Conservation (phyloP, 2,888 invertebrate genomes). For the Diplolepis rosae region DNA sequence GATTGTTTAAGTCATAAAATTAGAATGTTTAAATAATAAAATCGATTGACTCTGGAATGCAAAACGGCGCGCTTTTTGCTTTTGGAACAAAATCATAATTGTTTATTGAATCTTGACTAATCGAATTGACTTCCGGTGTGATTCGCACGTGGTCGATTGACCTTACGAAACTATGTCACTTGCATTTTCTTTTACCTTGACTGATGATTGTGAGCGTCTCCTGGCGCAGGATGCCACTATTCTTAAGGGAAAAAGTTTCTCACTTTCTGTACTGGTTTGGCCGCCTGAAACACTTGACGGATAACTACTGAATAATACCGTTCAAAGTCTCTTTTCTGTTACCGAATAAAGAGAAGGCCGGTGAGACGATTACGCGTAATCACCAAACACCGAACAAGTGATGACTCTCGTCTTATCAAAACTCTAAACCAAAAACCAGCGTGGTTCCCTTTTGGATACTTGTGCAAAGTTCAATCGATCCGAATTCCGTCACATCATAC, state of each 20-base stretch:
- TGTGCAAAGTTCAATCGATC: slow-evolving; percentile 63
- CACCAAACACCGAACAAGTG: slow-evolving; percentile 30
- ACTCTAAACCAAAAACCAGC: slow-evolving; percentile 35
- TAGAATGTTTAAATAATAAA: neutral
- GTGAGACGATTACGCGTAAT: slow-evolving; percentile 24
- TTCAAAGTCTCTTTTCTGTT: slow-evolving; percentile 17
- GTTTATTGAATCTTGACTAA: neutral
- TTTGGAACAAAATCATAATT: neutral
- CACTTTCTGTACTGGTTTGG: neutral
- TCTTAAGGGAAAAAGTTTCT: neutral
- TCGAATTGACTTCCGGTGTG: neutral
- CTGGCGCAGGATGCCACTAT: slow-evolving; percentile 7
- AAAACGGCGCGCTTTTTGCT: slow-evolving; percentile 20
- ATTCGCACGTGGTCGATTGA: slow-evolving; percentile 1
- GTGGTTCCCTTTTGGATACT: slow-evolving; percentile 40
- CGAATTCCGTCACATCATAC: slow-evolving; percentile 60
- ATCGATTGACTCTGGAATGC: neutral
- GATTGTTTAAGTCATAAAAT: neutral
- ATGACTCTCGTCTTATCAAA: slow-evolving; percentile 42
- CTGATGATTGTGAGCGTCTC: neutral
- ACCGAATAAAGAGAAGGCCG: slow-evolving; percentile 16
- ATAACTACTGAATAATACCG: slow-evolving; percentile 10
- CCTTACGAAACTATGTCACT: neutral
- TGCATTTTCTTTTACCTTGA: slow-evolving; percentile 10
- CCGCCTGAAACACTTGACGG: slow-evolving; percentile 26